A percentile compares a stretch with the other conserved stretches of the same genome.
Conservation (phyloP, 2,797 vertebrate genomes). For the Atherinosoma microstoma region DNA sequence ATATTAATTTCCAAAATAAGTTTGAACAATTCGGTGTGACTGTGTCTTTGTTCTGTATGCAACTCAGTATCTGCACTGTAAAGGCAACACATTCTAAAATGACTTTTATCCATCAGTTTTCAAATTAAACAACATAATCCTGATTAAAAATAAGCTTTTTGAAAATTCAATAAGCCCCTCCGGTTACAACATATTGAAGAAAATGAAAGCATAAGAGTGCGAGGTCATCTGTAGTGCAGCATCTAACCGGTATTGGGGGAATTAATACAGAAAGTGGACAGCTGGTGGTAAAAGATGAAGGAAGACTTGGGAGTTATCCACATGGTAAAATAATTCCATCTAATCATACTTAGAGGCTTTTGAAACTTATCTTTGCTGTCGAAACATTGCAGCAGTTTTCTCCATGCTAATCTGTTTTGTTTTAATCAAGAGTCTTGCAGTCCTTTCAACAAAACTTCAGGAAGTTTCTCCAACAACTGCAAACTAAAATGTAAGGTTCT, state of each 20-base stretch:
- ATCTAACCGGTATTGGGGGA: constrained; percentile 21
- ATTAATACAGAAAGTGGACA: constrained; percentile 32
- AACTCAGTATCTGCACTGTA: neutral
- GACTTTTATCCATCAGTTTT: neutral
- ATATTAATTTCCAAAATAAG: neutral
- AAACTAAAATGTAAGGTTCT: neutral
- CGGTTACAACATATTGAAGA: constrained; percentile 25
- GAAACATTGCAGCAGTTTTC: neutral
- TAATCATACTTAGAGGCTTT: constrained; percentile 2
- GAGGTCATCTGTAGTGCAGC: constrained; percentile 40
- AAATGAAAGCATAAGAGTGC: constrained; percentile 30
- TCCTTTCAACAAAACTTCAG: neutral
- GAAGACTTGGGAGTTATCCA: constrained; percentile 8
- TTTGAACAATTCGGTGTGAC: neutral
- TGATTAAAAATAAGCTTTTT: neutral
- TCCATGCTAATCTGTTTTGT: neutral
- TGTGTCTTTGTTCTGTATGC: neutral
- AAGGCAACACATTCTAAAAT: neutral
- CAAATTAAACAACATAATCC: neutral
- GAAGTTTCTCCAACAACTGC: constrained; percentile 3
- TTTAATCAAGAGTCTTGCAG: neutral
- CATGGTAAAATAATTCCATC: constrained; percentile 7
- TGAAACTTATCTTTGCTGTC: neutral
- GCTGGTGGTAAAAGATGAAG: constrained; percentile 32
- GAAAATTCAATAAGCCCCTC: neutral